phyloP scores from a whole-genome alignment of 2,797 vertebrate genomes.

The Potorous gilbertii region DNA sequence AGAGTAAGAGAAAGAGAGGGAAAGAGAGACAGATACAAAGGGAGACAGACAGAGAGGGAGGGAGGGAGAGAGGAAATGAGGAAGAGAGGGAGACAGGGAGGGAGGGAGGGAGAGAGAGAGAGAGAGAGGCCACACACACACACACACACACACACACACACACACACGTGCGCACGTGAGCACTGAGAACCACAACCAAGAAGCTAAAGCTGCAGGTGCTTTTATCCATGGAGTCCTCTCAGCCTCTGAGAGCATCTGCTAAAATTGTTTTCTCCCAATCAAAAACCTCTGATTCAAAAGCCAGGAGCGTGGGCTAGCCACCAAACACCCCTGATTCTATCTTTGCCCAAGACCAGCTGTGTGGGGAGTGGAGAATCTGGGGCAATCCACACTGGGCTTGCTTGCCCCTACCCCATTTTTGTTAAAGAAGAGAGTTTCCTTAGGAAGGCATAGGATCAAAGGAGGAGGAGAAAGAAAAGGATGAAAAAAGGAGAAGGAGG shows the following conservation, averaged over 20 bases:
- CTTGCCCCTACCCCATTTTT: neutral
- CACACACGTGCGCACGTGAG: no score
- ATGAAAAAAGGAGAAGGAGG: neutral
- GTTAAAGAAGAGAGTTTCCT: neutral
- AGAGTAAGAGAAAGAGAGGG: neutral
- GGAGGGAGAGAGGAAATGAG: no score
- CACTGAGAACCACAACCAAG: neutral
- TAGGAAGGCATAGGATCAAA: neutral
- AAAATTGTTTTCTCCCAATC: neutral
- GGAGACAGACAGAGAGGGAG: no score
- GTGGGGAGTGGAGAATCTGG: neutral
- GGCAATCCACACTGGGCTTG: neutral
- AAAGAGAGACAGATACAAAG: no score
- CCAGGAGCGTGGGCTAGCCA: neutral
- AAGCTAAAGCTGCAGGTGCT: neutral
- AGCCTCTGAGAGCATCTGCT: neutral
- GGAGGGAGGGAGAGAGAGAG: no score
- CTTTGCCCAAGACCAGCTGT: neutral
- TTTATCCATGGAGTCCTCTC: neutral
- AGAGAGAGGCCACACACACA: no score
- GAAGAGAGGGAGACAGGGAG: no score
- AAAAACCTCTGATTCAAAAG: neutral
- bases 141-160: no score
- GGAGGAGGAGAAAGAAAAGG: no score
- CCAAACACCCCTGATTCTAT: neutral